These are phyloP conservation scores for Gorsachius goisagi DNA, from an alignment of 2,113 vertebrate species.

Conservation along the genomic window DNA sequence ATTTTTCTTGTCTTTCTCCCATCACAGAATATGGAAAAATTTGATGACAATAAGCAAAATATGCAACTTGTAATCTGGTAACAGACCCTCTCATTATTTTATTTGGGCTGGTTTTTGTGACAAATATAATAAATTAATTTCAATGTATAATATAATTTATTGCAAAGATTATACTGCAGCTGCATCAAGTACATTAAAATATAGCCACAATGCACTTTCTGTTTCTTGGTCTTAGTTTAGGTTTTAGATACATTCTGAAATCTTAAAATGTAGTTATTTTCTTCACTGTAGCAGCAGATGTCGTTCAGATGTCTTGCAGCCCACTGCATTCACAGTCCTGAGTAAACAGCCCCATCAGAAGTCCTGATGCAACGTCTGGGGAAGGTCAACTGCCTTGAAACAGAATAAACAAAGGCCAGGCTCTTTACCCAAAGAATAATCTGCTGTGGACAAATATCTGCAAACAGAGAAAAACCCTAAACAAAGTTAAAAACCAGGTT, in stretches of 20 bases:
- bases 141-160: background rate
- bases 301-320: background rate
- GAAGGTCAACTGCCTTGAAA: background rate
- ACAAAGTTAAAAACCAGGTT: background rate
- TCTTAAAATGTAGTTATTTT: background rate
- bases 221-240: background rate
- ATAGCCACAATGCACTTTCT: background rate
- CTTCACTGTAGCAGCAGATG: background rate
- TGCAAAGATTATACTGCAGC: background rate
- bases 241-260: background rate
- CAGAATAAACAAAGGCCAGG: background rate
- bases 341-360: background rate
- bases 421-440: background rate
- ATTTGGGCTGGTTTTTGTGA: background rate
- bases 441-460: background rate
- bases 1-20: background rate
- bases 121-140: background rate
- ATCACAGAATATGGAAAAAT: background rate
- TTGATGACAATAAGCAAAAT: background rate
- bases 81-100: background rate
- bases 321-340: rapidly evolving
- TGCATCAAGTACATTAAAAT: background rate
- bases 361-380: background rate
- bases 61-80: background rate
- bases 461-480: background rate